phyloP scores from a whole-genome alignment of 2,797 vertebrate genomes.

The Chrosomus eos region DNA sequence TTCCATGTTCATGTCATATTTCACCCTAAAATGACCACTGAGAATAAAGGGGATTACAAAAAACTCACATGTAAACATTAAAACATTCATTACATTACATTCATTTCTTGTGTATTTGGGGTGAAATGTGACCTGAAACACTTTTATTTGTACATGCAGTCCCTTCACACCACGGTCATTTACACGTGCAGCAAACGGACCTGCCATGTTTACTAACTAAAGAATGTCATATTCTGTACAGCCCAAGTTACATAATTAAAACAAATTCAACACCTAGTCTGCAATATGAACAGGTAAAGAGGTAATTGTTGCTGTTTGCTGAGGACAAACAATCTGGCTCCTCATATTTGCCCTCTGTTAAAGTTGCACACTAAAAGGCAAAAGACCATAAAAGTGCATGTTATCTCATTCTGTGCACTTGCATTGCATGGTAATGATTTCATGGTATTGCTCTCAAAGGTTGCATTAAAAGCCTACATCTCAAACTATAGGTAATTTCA shows the following conservation, averaged over 20 bases:
- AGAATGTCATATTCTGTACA: constrained; percentile 50
- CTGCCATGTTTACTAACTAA: background rate
- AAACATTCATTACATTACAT: no score
- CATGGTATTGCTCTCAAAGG: constrained; percentile 49
- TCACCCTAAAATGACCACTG: constrained; percentile 6
- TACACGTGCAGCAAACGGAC: background rate
- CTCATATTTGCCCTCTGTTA: constrained; percentile 58
- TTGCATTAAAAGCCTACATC: background rate
- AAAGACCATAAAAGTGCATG: constrained; percentile 72
- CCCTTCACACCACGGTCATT: background rate
- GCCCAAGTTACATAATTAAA: constrained; percentile 57
- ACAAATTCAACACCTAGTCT: constrained; percentile 33
- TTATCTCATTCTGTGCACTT: constrained; percentile 65
- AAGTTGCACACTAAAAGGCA: constrained; percentile 71
- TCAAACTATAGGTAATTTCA: constrained; percentile 1
- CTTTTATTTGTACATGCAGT: constrained; percentile 19
- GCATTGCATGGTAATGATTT: constrained; percentile 71
- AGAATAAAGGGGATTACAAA: background rate
- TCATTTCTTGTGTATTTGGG: background rate
- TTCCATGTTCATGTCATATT: background rate
- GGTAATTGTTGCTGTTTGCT: constrained; percentile 65
- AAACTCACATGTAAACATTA: no score
- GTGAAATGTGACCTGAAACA: background rate
- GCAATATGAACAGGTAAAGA: constrained; percentile 53
- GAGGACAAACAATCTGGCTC: constrained; percentile 59